These are phyloP conservation scores for Dascyllus trimaculatus DNA, from an alignment of 2,113 vertebrate genomes.

Conservation along the genomic window DNA sequence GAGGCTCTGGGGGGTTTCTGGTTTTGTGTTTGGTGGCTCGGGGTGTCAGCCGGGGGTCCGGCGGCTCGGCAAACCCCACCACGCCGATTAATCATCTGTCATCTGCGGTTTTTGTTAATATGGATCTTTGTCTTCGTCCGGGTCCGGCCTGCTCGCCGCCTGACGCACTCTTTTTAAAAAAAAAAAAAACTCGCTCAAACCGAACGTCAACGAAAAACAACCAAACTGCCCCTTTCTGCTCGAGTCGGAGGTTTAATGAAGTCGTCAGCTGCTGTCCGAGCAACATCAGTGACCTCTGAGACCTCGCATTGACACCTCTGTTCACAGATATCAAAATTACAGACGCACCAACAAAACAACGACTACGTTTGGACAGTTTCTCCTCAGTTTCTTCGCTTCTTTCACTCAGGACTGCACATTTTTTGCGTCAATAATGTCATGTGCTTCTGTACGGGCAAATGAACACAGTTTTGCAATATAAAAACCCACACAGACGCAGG, in stretches of 20 bases:
- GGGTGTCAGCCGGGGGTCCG: slow-evolving; percentile 73
- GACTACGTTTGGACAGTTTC: too few species aligned
- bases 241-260: background rate
- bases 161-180: slow-evolving; percentile 5
- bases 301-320: background rate
- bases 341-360: too few species aligned
- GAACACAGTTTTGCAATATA: too few species aligned
- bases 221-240: too few species aligned
- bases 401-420: too few species aligned
- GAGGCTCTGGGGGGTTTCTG: slow-evolving; percentile 65
- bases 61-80: slow-evolving; percentile 66
- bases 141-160: slow-evolving; percentile 14
- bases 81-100: slow-evolving; percentile 84
- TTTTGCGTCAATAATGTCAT: too few species aligned
- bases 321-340: background rate
- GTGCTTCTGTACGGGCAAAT: too few species aligned
- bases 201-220: too few species aligned
- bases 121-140: slow-evolving; percentile 75
- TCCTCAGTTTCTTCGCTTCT: too few species aligned
- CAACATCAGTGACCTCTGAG: slow-evolving; percentile 10
- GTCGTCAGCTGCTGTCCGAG: slow-evolving; percentile 44
- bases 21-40: slow-evolving; percentile 74
- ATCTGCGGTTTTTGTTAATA: slow-evolving; percentile 70
- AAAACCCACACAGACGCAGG: too few species aligned
- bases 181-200: too few species aligned